Base-by-base conservation (phyloP, 2,113 vertebrate species). In the Pica pica region DNA sequence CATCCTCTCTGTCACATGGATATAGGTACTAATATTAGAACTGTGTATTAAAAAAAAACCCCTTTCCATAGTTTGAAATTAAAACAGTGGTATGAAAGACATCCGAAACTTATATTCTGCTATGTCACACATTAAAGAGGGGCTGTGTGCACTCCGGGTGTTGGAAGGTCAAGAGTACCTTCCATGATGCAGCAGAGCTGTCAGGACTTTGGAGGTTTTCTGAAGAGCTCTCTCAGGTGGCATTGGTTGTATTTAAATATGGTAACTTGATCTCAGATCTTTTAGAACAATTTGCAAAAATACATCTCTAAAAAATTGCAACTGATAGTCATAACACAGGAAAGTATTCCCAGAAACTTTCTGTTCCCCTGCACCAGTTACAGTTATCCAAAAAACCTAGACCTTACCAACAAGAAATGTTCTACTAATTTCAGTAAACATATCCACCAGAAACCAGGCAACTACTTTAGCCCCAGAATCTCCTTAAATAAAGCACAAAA, bases 1-100 rank as follows among this genome's bases (percentile, higher is more conserved):
- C 63, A 80, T 17, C 55, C 68, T 65, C 39, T 78, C 35, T 60
- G 50, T 33, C 71, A 87, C 60, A 44, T 6, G 8, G 21, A 71
- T 63, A 28, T 27, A 63, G 12, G 13, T 41, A 70, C 92, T 94
- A 94, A 90, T 94, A 95, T 86, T 88, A 93, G 82, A 85, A 44
- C 47, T 77, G 27, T 10, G 1, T 30, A 83, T 70, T 67, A 63
- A 85, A 89, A 50, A 20, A 20, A 19, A 11, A 33, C 1, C 9
- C 28, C 30, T 90, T 90, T 89, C 71, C 67, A 90, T 27, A 71
- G 60, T 44, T 75, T 90, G 79, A 93, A 88, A 64, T 90, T 61
- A 75, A 93, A 93, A 85, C 69, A 96, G n/a, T 37, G 82, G 75
- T 44, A 96, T 89, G 85, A 88, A 93, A 60, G 41, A 68, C 1